Conservation (phyloP, 1,140 invertebrate genomes). For the Chrysomallon squamiferum region DNA sequence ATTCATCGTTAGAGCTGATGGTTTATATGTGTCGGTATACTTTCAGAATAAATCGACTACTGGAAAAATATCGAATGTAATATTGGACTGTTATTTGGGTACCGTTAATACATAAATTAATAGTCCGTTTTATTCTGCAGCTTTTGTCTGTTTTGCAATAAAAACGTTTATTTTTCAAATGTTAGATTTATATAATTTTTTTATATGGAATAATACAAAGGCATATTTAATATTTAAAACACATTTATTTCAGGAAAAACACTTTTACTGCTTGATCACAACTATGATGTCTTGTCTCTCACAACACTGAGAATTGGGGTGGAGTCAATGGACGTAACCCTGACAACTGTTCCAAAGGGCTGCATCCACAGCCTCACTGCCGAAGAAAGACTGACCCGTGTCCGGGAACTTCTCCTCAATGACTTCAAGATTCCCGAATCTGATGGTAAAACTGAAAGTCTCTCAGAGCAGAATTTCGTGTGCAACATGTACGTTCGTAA, state of each 20-base stretch:
- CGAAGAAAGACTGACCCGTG: constrained; percentile 4
- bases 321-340: constrained; percentile 5
- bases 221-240: too few relatives aligned
- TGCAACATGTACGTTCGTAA: constrained; percentile 36
- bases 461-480: constrained; percentile 26
- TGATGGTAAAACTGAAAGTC: constrained; percentile 6
- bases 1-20: too few relatives aligned
- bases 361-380: constrained; percentile 21
- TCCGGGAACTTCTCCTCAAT: constrained; percentile 29
- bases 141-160: too few relatives aligned
- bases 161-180: too few relatives aligned
- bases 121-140: too few relatives aligned
- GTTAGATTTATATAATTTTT: too few relatives aligned
- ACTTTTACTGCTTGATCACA: constrained; percentile 36
- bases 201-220: too few relatives aligned
- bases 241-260: constrained; percentile 27
- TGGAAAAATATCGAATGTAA: too few relatives aligned
- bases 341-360: neutral
- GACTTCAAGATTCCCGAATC: constrained; percentile 19
- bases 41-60: too few relatives aligned
- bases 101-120: too few relatives aligned
- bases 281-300: constrained; percentile 42
- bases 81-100: too few relatives aligned
- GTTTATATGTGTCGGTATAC: too few relatives aligned
- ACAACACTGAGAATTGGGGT: constrained; percentile 16